Percentiles rank a stretch among this genome's conserved stretches.
phyloP scores from a whole-genome alignment of 2,888 invertebrate genomes.

The Eupithecia vulgata region DNA sequence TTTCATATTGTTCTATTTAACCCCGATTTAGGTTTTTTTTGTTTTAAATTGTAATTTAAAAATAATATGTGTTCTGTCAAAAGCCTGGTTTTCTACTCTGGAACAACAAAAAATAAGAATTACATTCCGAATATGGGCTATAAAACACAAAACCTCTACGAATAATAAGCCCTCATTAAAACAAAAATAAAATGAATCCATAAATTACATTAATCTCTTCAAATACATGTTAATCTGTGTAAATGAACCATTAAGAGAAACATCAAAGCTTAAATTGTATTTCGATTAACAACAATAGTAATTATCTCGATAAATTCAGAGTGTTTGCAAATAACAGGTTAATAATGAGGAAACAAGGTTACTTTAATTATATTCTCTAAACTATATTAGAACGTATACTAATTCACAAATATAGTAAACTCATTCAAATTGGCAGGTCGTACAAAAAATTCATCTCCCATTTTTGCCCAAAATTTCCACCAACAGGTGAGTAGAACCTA shows the following conservation, averaged over 20 bases:
- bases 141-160: neutral
- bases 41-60: neutral
- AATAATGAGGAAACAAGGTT: constrained; percentile 11
- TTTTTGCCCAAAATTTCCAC: constrained; percentile 9
- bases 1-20: neutral
- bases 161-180: constrained; percentile 7
- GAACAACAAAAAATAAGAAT: neutral
- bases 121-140: neutral
- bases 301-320: constrained; percentile 46
- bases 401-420: neutral
- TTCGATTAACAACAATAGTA: constrained; percentile 45
- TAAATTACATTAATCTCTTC: constrained; percentile 38
- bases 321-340: constrained; percentile 37
- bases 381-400: neutral
- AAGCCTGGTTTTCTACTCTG: neutral
- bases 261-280: constrained; percentile 48
- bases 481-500: constrained; percentile 11
- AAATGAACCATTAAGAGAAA: constrained; percentile 44
- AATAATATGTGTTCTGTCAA: too few species aligned
- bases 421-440: neutral
- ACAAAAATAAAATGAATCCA: neutral
- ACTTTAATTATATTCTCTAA: neutral
- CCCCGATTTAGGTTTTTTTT: neutral
- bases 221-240: constrained; percentile 41
- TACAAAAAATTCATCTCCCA: neutral